Percentiles rank a stretch among this genome's conserved stretches.
Conservation (phyloP, 1,140 invertebrate species). For the Ostrea edulis region DNA sequence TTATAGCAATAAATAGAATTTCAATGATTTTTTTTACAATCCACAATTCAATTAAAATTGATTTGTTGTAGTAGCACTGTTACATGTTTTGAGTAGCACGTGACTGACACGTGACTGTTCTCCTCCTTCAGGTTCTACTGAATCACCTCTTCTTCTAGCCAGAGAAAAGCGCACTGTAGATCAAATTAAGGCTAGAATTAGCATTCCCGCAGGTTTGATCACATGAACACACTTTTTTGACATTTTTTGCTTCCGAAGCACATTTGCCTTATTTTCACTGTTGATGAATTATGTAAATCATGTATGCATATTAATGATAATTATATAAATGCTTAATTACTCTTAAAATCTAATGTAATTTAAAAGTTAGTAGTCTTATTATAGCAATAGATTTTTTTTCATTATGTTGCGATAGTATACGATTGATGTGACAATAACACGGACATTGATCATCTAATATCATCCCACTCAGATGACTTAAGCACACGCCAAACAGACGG, state of each 20-base stretch:
- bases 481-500: slow-evolving; percentile 4
- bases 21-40: neutral
- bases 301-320: neutral
- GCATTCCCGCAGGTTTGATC: slow-evolving; percentile 60
- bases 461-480: slow-evolving; percentile 19
- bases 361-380: too few relatives aligned
- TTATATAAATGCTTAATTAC: neutral
- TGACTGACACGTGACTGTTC: slow-evolving; percentile 44
- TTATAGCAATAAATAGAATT: neutral
- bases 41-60: neutral
- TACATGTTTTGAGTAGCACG: slow-evolving; percentile 31
- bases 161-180: slow-evolving; percentile 64
- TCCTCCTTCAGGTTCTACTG: slow-evolving; percentile 50
- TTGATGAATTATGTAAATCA: neutral
- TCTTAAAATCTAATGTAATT: neutral
- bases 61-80: slow-evolving; percentile 1
- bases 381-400: neutral
- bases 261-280: neutral
- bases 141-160: slow-evolving; percentile 58
- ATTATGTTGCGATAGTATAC: neutral
- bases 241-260: slow-evolving; percentile 9
- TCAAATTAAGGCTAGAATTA: slow-evolving; percentile 63
- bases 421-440: slow-evolving; percentile 29
- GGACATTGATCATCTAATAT: slow-evolving; percentile 25
- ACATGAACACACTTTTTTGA: slow-evolving; percentile 25